A percentile compares a stretch with the other conserved stretches of the same genome.
Conservation (phyloP, 2,113 vertebrate species). For the Mesocricetus auratus region DNA sequence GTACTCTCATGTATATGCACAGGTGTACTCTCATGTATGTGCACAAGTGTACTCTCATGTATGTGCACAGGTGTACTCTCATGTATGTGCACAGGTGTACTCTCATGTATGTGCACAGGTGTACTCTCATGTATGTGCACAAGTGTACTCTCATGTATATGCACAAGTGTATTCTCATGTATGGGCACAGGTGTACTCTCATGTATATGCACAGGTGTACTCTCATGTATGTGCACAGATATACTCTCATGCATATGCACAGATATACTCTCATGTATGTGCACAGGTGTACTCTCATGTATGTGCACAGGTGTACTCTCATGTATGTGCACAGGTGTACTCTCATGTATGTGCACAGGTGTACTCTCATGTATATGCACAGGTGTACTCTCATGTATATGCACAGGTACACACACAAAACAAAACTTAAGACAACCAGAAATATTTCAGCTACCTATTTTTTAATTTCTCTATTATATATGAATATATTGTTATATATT, state of each 20-base stretch:
- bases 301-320: background rate
- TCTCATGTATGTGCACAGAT: background rate
- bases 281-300: background rate
- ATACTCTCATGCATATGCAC: too few species aligned
- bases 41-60: too few species aligned
- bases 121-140: too few species aligned
- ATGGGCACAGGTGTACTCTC: background rate
- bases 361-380: background rate
- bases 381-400: background rate
- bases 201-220: background rate
- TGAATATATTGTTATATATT: background rate
- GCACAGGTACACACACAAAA: background rate
- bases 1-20: too few species aligned
- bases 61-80: too few species aligned
- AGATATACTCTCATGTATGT: too few species aligned
- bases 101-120: too few species aligned
- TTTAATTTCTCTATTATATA: background rate
- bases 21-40: too few species aligned
- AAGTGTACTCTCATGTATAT: too few species aligned
- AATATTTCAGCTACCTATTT: background rate
- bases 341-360: too few species aligned
- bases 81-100: too few species aligned
- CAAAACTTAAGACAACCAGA: background rate
- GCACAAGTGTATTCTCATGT: too few species aligned
- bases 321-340: background rate